Base-by-base conservation (phyloP, 2,113 vertebrate species). In the Potamarius usumacintae region DNA sequence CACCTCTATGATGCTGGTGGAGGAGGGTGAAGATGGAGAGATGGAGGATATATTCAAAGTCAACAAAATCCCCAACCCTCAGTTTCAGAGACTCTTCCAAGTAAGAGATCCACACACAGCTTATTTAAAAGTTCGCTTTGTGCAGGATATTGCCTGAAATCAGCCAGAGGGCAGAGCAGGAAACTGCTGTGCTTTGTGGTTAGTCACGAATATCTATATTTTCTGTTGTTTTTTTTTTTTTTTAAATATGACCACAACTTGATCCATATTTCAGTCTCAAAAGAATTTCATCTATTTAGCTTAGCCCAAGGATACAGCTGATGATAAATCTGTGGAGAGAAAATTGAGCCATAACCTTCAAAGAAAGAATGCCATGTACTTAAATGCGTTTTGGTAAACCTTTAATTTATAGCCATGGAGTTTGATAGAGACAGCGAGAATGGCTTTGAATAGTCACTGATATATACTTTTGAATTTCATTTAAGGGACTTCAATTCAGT, bases 51-150 rank as follows among this genome's bases (percentile, higher is more conserved):
- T 97, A 22, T 95, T 99, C 89, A 96, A 97, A 89, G 95, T 95
- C 86, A 96, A 95, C 92, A 94, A 96, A 93, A 95, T 99, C 82
- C 96, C 97, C 89, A 99, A 99, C 90, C 98, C 98, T 74, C 93
- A 94, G 85, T 99, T 97, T 94, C 98, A 99, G 94, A 97, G 98
- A 84, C 94, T 97, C 5, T 99, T 97, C 93, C 98, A 99, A 97
- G 98, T 99, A 88, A 42, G 52, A 89, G 81, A 60, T 63, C 30
- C 27, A 79, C 80, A 55, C 42, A 55, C 42, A 25, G 69, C 55
- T n/a, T 78, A 69, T 58, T 79, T 63, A 27, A 7, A 83, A 55
- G n/a, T 48, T 65, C 18, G 7, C 55, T 50, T 30, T 87, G 69
- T 83, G 42, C 11, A n/a, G 48, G 42, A 30, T 53, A 48, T 52